A percentile compares a stretch with the other conserved stretches of the same genome.
Conservation (phyloP, 2,888 invertebrate genomes). For the Ferrisia virgata region DNA sequence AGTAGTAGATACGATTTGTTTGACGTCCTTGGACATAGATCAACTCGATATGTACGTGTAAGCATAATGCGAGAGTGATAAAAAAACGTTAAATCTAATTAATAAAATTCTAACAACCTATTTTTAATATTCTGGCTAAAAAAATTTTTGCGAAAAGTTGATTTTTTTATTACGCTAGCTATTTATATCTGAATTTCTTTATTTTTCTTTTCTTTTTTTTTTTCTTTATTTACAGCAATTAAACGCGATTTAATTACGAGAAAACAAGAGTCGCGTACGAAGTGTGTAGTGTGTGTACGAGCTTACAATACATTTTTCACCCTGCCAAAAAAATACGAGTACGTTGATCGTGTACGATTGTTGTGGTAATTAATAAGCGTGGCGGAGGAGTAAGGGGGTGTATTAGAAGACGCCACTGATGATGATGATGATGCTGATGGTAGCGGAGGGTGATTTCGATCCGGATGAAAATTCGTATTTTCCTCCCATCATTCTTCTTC, state of each 20-base stretch:
- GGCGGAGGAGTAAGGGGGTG: neutral
- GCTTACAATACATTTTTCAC: neutral
- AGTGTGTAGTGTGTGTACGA: neutral
- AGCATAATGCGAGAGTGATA: neutral
- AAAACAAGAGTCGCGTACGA: neutral
- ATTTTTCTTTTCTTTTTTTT: too few relatives aligned
- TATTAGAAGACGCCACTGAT: neutral
- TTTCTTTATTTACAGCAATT: neutral
- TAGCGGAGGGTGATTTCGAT: neutral
- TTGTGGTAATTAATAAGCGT: neutral
- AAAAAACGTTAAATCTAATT: neutral
- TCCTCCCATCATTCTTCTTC: too few relatives aligned
- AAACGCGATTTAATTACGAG: neutral
- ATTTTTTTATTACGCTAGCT: neutral
- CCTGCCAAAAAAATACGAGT: neutral
- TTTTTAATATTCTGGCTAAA: constrained; percentile 22
- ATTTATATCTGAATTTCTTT: constrained; percentile 6
- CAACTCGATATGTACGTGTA: neutral
- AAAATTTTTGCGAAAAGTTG: constrained; percentile 18
- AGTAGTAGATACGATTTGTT: neutral
- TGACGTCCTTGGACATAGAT: neutral
- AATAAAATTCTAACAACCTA: constrained; percentile 16
- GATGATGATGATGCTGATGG: neutral
- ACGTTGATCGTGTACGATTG: neutral
- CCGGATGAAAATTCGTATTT: neutral